Conservation (phyloP, 1,140 invertebrate genomes). For the Drosophila santomea region DNA sequence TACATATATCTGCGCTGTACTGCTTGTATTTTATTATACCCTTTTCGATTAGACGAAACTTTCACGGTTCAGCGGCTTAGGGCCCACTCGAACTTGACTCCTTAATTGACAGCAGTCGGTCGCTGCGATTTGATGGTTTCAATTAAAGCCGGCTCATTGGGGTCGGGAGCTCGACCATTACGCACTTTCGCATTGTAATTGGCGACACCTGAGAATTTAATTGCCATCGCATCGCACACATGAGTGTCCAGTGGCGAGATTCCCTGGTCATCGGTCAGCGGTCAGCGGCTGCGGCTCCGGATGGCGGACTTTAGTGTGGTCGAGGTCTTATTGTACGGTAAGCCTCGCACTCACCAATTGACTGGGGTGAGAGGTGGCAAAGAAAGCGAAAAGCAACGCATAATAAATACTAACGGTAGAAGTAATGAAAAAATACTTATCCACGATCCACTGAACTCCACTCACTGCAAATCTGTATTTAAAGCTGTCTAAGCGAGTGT, state of each 20-base stretch:
- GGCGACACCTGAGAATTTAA: conserved; percentile 74
- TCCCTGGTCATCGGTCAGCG: conserved; percentile 42
- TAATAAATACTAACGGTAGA: conserved; percentile 47
- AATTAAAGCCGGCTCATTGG: conserved; percentile 46
- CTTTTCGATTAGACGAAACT: conserved; percentile 20
- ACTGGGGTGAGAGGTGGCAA: conserved; percentile 32
- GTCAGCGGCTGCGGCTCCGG: conserved; percentile 15
- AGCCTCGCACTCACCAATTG: conserved; percentile 6
- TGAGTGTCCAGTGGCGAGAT: conserved; percentile 4
- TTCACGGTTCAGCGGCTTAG: conserved; percentile 20
- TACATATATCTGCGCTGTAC: too few relatives aligned
- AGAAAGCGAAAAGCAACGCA: conserved; percentile 59
- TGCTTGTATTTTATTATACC: not conserved
- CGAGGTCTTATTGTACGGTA: conserved; percentile 23
- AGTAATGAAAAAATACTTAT: conserved; percentile 54
- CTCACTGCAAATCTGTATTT: conserved; percentile 3
- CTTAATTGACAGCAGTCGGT: conserved; percentile 21
- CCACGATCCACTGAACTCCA: conserved; percentile 31
- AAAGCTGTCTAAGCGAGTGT: not conserved
- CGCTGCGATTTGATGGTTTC: conserved; percentile 32
- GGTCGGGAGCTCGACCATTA: conserved; percentile 66
- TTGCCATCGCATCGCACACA: conserved; percentile 22
- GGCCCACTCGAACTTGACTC: conserved; percentile 27
- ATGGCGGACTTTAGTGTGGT: conserved; percentile 1
- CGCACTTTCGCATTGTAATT: conserved; percentile 67